A percentile compares a stretch with the other conserved stretches of the same genome.
Evolutionary conservation across 35 echinoderm and acorn worm species (phyloP).

Genomic region (Ophiothrix spiculata): DNA sequence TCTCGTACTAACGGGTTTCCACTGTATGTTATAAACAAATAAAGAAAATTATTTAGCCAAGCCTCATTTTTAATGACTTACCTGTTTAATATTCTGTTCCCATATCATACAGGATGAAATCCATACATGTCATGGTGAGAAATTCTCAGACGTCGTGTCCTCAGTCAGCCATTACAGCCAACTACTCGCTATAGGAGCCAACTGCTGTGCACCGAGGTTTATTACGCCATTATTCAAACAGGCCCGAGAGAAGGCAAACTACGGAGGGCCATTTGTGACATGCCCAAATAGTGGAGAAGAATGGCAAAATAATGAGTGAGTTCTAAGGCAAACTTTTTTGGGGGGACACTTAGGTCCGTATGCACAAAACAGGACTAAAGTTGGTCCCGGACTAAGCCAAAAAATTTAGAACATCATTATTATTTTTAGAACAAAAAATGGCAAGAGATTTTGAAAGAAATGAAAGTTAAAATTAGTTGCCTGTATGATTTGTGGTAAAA

Average conservation of each 20-base stretch:
- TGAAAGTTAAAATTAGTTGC: not conserved
- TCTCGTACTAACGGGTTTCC: too few relatives aligned
- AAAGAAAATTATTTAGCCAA: too few relatives aligned
- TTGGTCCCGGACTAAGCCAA: too few relatives aligned
- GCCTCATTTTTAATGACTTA: too few relatives aligned
- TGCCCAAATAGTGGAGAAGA: not conserved
- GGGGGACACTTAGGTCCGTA: too few relatives aligned
- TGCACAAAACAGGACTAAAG: too few relatives aligned
- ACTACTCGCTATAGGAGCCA: conserved; percentile 47
- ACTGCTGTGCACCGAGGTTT: conserved; percentile 45
- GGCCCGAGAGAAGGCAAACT: not conserved
- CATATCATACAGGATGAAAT: conserved; percentile 42
- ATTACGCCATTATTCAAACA: conserved; percentile 33
- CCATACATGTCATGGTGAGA: conserved; percentile 54
- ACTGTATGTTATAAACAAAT: too few relatives aligned
- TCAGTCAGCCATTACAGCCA: conserved; percentile 14
- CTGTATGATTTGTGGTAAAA: not conserved
- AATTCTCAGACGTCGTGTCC: conserved; percentile 38
- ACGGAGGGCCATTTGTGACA: not conserved
- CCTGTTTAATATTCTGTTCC: too few relatives aligned
- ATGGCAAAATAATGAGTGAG: not conserved
- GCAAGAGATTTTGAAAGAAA: not conserved
- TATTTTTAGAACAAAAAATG: not conserved
- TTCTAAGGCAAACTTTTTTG: too few relatives aligned
- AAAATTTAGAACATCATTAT: not conserved